A percentile compares a stretch with the other conserved stretches of the same genome.
These are phyloP conservation scores for Furnarius figulus DNA, from an alignment of 2,113 vertebrate genomes.

Conservation along the genomic window DNA sequence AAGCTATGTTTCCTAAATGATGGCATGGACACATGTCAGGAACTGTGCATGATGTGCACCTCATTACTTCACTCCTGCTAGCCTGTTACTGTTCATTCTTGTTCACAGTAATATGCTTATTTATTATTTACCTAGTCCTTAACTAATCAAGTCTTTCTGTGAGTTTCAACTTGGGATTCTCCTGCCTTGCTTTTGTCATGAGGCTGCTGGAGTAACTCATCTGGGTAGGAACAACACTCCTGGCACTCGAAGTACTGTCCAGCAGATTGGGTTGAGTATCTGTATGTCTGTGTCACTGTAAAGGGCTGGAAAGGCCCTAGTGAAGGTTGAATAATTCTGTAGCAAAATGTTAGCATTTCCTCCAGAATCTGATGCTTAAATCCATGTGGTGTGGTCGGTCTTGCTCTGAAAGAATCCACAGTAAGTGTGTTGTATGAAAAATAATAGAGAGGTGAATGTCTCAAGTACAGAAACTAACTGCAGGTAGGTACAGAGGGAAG, in stretches of 20 bases:
- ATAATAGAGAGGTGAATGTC: background rate
- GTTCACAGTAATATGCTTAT: background rate
- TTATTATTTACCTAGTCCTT: constrained; percentile 1
- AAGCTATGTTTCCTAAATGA: background rate
- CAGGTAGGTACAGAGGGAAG: background rate
- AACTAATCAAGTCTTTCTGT: background rate
- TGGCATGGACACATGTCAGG: background rate
- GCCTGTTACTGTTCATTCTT: background rate
- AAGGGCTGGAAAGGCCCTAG: background rate
- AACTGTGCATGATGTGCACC: background rate
- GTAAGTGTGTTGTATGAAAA: background rate
- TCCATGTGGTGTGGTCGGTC: background rate
- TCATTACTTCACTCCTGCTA: background rate
- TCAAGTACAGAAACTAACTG: background rate
- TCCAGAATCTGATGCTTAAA: background rate
- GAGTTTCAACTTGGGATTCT: background rate
- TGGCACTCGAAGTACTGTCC: background rate
- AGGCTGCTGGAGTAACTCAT: background rate
- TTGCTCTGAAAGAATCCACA: background rate
- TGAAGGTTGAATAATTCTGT: background rate
- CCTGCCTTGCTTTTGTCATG: background rate
- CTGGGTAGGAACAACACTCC: background rate
- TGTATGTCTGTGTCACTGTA: rapidly evolving
- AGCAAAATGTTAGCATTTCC: background rate
- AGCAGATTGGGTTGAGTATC: background rate